Conservation (phyloP, 2,113 vertebrate genomes). For the Lynx canadensis region DNA sequence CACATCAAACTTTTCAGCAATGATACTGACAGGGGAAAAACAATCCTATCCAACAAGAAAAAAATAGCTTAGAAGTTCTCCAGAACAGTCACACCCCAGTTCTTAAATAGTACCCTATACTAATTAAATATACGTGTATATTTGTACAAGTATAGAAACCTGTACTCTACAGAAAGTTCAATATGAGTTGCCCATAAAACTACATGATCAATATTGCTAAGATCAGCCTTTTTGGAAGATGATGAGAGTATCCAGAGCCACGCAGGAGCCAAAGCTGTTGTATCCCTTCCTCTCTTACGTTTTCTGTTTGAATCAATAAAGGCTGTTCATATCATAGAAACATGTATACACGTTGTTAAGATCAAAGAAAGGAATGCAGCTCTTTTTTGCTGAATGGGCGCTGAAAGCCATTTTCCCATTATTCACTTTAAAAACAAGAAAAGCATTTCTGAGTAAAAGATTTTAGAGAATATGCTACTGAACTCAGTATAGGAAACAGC, state of each 20-base stretch:
- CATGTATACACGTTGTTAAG: background rate
- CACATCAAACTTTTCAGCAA: background rate
- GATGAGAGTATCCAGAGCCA: background rate
- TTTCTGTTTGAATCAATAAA: background rate
- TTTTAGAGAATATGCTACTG: background rate
- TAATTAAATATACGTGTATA: background rate
- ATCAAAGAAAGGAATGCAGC: background rate
- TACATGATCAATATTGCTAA: background rate
- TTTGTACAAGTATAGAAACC: background rate
- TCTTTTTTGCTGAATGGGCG: background rate
- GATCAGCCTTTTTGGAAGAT: background rate
- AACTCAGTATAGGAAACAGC: background rate
- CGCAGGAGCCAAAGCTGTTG: background rate
- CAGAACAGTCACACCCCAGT: background rate
- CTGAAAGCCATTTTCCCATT: conserved; percentile 20
- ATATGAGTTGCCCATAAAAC: background rate
- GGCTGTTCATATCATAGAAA: background rate
- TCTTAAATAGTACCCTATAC: background rate
- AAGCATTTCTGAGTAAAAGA: background rate
- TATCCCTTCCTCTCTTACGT: background rate
- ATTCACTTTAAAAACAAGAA: conserved; percentile 3
- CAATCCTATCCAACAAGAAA: background rate
- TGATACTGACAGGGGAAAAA: background rate
- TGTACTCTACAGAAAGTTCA: background rate
- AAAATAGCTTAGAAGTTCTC: background rate